Percentiles rank a stretch among this genome's conserved stretches.
Evolutionary conservation across 92 coral and sea anemone genomes (phyloP).

Genomic region (Paramuricea clavata): DNA sequence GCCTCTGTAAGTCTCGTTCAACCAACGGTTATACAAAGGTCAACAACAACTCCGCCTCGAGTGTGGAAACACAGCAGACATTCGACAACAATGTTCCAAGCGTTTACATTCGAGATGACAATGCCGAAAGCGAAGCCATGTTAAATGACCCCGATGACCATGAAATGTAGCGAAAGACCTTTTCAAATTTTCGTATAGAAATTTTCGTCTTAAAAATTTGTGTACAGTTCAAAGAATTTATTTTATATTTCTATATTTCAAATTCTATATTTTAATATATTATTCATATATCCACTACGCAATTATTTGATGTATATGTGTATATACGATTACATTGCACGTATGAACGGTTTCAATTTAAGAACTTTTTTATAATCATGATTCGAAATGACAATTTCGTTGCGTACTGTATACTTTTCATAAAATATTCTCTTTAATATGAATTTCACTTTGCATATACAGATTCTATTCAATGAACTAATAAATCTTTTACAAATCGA

Average conservation of each 20-base stretch:
- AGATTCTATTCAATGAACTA: too few species aligned
- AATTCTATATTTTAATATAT: conserved; percentile 47
- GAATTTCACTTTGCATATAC: too few species aligned
- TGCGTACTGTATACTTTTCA: too few species aligned
- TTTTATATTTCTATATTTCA: conserved; percentile 1
- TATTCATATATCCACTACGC: not conserved
- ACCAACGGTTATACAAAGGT: conserved; percentile 32
- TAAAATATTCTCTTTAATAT: too few species aligned
- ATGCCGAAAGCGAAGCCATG: conserved; percentile 8
- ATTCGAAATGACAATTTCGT: too few species aligned
- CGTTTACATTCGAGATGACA: conserved; percentile 9
- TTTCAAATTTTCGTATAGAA: not conserved
- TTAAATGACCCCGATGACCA: not conserved
- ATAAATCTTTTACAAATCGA: too few species aligned
- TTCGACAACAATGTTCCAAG: not conserved
- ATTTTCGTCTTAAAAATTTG: not conserved
- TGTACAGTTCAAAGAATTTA: conserved; percentile 6
- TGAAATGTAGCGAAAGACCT: not conserved
- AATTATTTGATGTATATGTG: not conserved
- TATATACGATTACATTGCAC: not conserved
- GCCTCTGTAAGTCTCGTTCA: not conserved
- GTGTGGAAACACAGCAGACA: not conserved
- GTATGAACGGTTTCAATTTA: not conserved
- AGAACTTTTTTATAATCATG: not conserved
- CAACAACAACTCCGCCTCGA: not conserved